These are phyloP conservation scores for Tetheella fluctuosa DNA, from an alignment of 2,888 invertebrate genomes.

Conservation along the genomic window DNA sequence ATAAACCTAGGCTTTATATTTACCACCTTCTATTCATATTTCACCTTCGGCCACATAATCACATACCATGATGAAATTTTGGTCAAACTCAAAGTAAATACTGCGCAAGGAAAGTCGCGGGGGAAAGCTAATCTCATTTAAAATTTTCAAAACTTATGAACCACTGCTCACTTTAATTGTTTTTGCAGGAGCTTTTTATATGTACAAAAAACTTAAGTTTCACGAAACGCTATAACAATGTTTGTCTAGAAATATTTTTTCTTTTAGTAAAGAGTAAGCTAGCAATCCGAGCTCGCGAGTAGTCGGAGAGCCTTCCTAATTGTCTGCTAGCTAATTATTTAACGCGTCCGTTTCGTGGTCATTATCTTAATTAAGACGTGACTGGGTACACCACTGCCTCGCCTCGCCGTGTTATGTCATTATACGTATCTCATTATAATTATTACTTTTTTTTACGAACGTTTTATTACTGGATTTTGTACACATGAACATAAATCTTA, in stretches of 20 bases:
- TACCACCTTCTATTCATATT: no score
- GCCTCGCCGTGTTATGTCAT: background rate
- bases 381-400: constrained; percentile 19
- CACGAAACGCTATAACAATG: no score
- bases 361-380: constrained; percentile 49
- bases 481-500: background rate
- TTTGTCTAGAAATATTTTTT: background rate
- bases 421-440: constrained; percentile 18
- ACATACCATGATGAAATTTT: no score
- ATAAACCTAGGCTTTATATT: no score
- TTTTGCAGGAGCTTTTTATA: no score
- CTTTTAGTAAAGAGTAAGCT: background rate
- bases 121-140: no score
- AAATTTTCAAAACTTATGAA: no score
- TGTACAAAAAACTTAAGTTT: no score
- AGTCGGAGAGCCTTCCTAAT: constrained; percentile 25
- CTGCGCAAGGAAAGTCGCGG: no score
- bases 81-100: no score
- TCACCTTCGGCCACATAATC: no score
- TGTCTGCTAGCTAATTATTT: constrained; percentile 19
- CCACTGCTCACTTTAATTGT: no score
- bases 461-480: constrained; percentile 8
- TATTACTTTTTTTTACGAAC: constrained; percentile 13
- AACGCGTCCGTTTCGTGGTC: constrained; percentile 20
- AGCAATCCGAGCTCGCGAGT: background rate